Base-by-base conservation (phyloP, 1,140 invertebrate species). In the Heliothis virescens region DNA sequence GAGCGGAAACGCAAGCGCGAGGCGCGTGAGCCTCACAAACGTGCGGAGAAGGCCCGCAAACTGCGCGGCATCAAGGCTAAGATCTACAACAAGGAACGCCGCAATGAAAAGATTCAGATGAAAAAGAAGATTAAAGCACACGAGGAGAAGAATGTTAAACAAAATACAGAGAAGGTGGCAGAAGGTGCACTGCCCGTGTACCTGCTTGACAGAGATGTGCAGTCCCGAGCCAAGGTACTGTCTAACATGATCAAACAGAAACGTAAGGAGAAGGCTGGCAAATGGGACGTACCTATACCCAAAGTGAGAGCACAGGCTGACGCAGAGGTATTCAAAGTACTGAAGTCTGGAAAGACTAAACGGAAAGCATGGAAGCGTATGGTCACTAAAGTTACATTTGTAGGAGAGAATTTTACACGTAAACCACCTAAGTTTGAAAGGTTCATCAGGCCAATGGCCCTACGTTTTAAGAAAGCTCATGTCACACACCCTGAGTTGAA, bases 241-340 rank as follows among this genome's bases (percentile, higher is more conserved):
- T 99, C 99, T 0, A 99, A 99, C 91, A 99, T 99, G 97, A 99
- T 99, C 78, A 99, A 99, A 95, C 99, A 99, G 93, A 99, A 99
- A 94, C 96, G 99, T 1, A 99, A 99, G 95, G 99, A 99, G 94
- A 99, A 99, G 91, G 99, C 98, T 77, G 99, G 99, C 0, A 99
- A 99, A 96, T 99, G 99, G 99, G 98, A 99, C 89, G 99, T 99
- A 0, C 99, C 99, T 0, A 97, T 99, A 88, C 99, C 99, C 0
- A 99, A 99, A 97, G 99, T 99, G 0, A 96, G 97, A 90, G 98
- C 99, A 1, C 98, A 99, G 85, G 98, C 98, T n/a, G 99, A 99
- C 91, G 97, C 98, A 0, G 99, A 99, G 95, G 99, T 99, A 0
- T 99, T 99, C 89, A 99, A 97, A 96, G 98, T 99, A 11, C 89